These are phyloP conservation scores for Stictonetta naevosa DNA, from an alignment of 2,113 vertebrate genomes.

Conservation along the genomic window DNA sequence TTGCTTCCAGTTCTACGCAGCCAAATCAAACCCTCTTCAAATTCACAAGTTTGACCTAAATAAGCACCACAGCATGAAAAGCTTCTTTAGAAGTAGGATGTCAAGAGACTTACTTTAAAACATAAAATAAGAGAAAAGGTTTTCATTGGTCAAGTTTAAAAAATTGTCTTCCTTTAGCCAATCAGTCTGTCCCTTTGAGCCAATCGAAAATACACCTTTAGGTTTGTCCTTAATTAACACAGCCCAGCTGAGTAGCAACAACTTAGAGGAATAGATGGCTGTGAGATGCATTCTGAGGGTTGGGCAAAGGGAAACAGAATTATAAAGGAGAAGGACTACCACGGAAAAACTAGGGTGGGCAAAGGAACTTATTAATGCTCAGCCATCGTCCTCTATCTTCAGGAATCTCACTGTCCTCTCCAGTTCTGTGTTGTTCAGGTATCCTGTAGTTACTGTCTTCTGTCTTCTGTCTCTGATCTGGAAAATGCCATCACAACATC, in stretches of 20 bases:
- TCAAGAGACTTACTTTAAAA: slow-evolving; percentile 63
- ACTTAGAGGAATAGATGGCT: slow-evolving; percentile 36
- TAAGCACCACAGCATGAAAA: slow-evolving; percentile 79
- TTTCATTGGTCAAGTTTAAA: slow-evolving; percentile 78
- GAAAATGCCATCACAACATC: slow-evolving; percentile 99
- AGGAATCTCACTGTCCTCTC: slow-evolving; percentile 55
- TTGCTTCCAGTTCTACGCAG: slow-evolving; percentile 73
- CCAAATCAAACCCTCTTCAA: slow-evolving; percentile 72
- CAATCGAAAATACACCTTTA: slow-evolving; percentile 50
- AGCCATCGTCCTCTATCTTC: slow-evolving; percentile 55
- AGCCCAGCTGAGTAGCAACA: slow-evolving; percentile 37
- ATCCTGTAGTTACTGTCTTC: slow-evolving; percentile 87
- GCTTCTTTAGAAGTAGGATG: slow-evolving; percentile 71
- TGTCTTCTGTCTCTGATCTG: slow-evolving; percentile 95
- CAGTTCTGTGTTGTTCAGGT: slow-evolving; percentile 48
- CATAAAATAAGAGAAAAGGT: slow-evolving; percentile 71
- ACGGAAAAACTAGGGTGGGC: slow-evolving; percentile 41
- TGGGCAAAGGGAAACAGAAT: slow-evolving; percentile 15
- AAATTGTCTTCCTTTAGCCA: slow-evolving; percentile 76
- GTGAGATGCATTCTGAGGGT: slow-evolving; percentile 28
- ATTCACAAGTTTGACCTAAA: slow-evolving; percentile 76
- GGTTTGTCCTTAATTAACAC: slow-evolving; percentile 50
- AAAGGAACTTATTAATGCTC: slow-evolving; percentile 62
- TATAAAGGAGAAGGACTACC: slow-evolving; percentile 46
- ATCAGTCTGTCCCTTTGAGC: slow-evolving; percentile 68